Base-by-base conservation (phyloP, 1,140 invertebrate genomes). In the Brachionus angularis region DNA sequence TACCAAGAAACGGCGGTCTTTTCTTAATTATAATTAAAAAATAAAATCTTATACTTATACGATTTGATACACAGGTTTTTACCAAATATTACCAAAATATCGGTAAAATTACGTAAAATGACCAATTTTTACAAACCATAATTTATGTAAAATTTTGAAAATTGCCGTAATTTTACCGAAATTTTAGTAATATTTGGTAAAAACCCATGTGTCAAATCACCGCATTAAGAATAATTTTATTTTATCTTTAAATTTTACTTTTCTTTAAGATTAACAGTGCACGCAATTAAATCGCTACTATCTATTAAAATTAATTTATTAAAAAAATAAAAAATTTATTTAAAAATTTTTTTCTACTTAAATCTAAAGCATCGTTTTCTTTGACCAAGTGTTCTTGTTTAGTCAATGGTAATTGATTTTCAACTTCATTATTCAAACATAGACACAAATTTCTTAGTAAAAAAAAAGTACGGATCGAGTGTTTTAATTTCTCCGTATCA, bases 221-320 rank as follows among this genome's bases (percentile, higher is more conserved):
- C n/a, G n/a, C n/a, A n/a, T n/a, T 18, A 67, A 34, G 5, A 29
- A 0, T 23, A 34, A 31, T 36, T 18, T n/a, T 29, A 33, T 27
- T 27, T 18, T 14, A 31, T 5, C 14, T 10, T 52, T 75, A n/a
- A n/a, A n/a, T n/a, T 73, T 50, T 87, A 88, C 73, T 90, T 90
- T 77, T 97, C 91, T 81, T 91, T 89, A 74, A 87, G 87, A 14
- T 91, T 86, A 10, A 98, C 91, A 23, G 90, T 93, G 77, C 96
- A 98, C 0, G 91, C 91, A 76, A 98, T 93, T 33, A 98, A 84
- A 82, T 99, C 95, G 75, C 91, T 94, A 79, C 97, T 96, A 80
- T 95, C 93, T 96, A 81, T 33, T 29, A 29, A 29, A 73, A 53
- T 7, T 4, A 73, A 70, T 33, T 7, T 18, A 18, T 34, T 31